Conservation (phyloP, 2,888 invertebrate species). For the Rhorus exstirpatorius region DNA sequence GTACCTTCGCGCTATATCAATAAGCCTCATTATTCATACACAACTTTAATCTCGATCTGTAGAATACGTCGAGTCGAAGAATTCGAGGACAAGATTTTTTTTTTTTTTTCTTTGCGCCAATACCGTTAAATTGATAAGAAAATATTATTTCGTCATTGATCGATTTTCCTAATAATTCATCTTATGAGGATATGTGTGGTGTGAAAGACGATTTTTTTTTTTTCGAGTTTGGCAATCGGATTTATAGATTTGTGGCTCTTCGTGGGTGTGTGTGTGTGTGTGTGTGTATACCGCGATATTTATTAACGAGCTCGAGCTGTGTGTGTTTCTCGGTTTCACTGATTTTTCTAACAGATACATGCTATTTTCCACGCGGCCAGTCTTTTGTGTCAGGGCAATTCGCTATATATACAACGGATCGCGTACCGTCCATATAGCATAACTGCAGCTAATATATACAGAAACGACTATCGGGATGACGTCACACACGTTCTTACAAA, state of each 20-base stretch:
- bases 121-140: constrained; percentile 47
- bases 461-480: constrained; percentile 10
- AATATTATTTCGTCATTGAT: constrained; percentile 48
- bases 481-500: constrained; percentile 1
- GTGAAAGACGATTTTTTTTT: background rate
- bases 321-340: constrained; percentile 69
- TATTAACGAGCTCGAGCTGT: constrained; percentile 41
- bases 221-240: constrained; percentile 22
- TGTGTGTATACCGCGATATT: constrained; percentile 44
- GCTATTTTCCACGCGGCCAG: constrained; percentile 71
- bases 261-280: too few relatives aligned
- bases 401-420: constrained; percentile 19
- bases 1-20: constrained; percentile 52
- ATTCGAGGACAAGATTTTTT: constrained; percentile 38
- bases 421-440: constrained; percentile 14
- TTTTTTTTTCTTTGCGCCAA: constrained; percentile 20
- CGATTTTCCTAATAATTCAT: constrained; percentile 17
- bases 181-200: constrained; percentile 15
- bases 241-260: constrained; percentile 51
- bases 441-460: constrained; percentile 23
- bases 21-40: constrained; percentile 60
- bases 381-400: constrained; percentile 70
- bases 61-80: constrained; percentile 41
- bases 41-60: constrained; percentile 27
- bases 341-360: constrained; percentile 73